Base-by-base conservation (phyloP, 2,888 invertebrate species). In the Cyclophora albipunctata region DNA sequence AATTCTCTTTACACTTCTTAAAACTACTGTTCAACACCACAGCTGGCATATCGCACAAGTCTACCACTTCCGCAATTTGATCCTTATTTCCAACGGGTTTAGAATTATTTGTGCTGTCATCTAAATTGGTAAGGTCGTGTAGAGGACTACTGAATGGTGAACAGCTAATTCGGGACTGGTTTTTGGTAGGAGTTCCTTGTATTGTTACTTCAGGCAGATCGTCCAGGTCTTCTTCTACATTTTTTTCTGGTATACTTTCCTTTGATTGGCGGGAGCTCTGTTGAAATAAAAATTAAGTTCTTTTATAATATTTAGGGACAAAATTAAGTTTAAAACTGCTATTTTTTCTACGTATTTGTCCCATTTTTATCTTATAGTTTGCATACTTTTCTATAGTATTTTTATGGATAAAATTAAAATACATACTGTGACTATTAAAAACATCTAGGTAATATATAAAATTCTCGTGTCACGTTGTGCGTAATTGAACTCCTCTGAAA, bases 131-230 rank as follows among this genome's bases (percentile, higher is more conserved):
- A 0, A 80, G 61, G 42, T 84, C 73, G 2, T 73, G 66, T 3
- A 78, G 51, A 0, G 85, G 82, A 42, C 81, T 86, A 0, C 66
- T 55, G 58, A 86, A 76, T 0, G 86, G 84, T 2, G 85, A 86
- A 50, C 85, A 83, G 2, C 75, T 67, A 3, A 84, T 46, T 56
- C 57, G 70, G 0, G 83, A 80, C 5, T 62, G 56, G 45, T 76
- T 64, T 43, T 43, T 7, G 3, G 45, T 40, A 1, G 43, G 43
- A 3, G 43, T 43, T 7, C 34, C 34, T 20, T 43, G 43, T 34
- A 43, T 43, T 3, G 43, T 33, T 33, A 43, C 6, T 6, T 43
- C 43, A 5, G 43, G 43, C 4, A 43, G 34, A 34, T 43, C 43
- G 43, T 43, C 43, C 4, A 43, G 43, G 48, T 34, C 40, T 5